Evolutionary conservation across 2,888 invertebrate genomes (phyloP), one percentile per base, ranked within the genome.

Genomic region (Cepaea hortensis): DNA sequence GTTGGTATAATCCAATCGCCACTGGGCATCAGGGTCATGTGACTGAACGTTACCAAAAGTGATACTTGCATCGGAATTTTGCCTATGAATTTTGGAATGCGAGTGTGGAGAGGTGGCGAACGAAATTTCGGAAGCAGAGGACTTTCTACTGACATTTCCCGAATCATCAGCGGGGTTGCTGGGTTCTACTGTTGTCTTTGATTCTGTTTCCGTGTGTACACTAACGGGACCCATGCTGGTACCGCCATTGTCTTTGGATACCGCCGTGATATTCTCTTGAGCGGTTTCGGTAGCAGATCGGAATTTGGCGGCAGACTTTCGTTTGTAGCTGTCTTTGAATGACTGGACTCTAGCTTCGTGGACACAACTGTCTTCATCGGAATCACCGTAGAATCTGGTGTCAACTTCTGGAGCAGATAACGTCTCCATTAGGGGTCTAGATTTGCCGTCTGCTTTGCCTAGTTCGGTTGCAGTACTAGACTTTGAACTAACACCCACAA

Each of bases 1-100:
- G 75, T 90, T 91, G 65, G 92, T 91, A 89, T 92, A 93, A 77
- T 93, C 93, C 55, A 93, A 87, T 79, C 92, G 87, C 88, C 92
- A 93, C 85, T 88, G 89, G 15, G 89, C 87, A 70, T 88, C 89
- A 35, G 85, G 88, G 65, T 89, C 89, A 13, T 86, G 84, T n/a
- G 90, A 87, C 72, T 84, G 88, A 13, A 90, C 73, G 80, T 88
- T 90, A 65, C 87, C 87, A 72, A 79, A 15, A 23, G 76, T 73
- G 11, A 76, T 75, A 35, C 89, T 89, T n/a, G 75, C 76, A 35
- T 86, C 82, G 65, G 88, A 84, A 48, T 20, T 50, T 72, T 82
- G 80, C 20, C 72, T 48, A 75, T 73, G 35, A 79, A 85, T 62
- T 23, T 62, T n/a, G 6, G 81, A 85, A 20, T 65, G 46, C 18